These are phyloP conservation scores for Arothron firmamentum DNA, from an alignment of 2,113 vertebrate species.

Conservation along the genomic window DNA sequence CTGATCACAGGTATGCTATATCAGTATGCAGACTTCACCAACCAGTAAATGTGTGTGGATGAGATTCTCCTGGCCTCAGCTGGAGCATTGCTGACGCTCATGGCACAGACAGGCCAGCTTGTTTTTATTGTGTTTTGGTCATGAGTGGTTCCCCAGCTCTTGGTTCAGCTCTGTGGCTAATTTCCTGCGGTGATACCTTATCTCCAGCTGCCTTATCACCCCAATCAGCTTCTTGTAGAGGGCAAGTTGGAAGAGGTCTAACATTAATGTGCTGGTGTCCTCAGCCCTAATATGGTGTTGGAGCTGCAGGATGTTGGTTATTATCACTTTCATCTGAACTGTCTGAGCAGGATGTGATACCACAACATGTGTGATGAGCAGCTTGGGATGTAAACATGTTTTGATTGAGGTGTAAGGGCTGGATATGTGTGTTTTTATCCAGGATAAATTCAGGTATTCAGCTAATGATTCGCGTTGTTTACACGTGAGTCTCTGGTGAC, in stretches of 20 bases:
- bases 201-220: constrained; percentile 31
- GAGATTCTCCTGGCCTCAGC: constrained; percentile 60
- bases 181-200: constrained; percentile 47
- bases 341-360: constrained; percentile 12
- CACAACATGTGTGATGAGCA: neutral
- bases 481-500: neutral
- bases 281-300: neutral
- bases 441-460: neutral
- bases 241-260: constrained; percentile 31
- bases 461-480: neutral
- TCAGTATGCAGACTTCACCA: neutral
- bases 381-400: no score
- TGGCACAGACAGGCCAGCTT: constrained; percentile 41
- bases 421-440: neutral
- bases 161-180: constrained; percentile 30
- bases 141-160: constrained; percentile 51
- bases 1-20: no score
- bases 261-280: constrained; percentile 12
- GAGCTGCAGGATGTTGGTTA: no score
- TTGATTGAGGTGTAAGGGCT: no score
- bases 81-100: constrained; percentile 36
- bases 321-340: neutral
- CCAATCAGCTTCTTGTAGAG: constrained; percentile 6
- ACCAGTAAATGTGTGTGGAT: constrained; percentile 5
- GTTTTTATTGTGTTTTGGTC: constrained; percentile 57